Base-by-base conservation (phyloP, 2,113 vertebrate genomes). In the Casuarius casuarius region DNA sequence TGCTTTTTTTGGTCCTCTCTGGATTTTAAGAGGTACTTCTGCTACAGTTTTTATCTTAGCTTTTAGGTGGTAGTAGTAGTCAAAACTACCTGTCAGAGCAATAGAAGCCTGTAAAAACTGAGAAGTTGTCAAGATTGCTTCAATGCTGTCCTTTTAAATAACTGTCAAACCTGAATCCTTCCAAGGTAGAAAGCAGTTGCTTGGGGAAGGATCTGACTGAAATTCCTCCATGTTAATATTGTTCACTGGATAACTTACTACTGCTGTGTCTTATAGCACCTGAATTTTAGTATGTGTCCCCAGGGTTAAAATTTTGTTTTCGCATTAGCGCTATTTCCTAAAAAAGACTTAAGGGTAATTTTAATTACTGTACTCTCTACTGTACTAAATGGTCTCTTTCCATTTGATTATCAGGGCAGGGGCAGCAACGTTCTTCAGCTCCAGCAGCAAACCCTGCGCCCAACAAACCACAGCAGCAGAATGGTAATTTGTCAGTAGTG, bases 381-480 rank as follows among this genome's bases (percentile, higher is more conserved):
- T 81, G 46, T 68, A 48, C 66, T 94, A 49, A 46, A 6, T 48
- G 35, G 8, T 84, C 65, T 95, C n/a, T 97, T 76, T 95, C 82
- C 40, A 25, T 84, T 92, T 87, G 44, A 78, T 96, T 94, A 70
- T 59, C 85, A 98, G 98, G 97, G 33, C 98, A 97, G 25, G 97
- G 95, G 12, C 98, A 97, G 74, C 86, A 79, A 65, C 90, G 91
- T 83, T 61, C 93, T 67, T 83, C 97, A 62, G 62, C 97, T 89
- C 84, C 97, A 66, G 74, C 96, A 81, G 58, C 89, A 87, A 96
- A n/a, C 56, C 40, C 95, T 70, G 75, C 88, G 28, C 31, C 92
- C 73, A 97, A 79, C 96, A 98, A 94, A 75, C 96, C 97, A 20
- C 97, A 93, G 67, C 97, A 95, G 4, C 98, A 94, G 81, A 98